Conservation (phyloP, 2,888 invertebrate species). For the Lasioglossum zephyrum region DNA sequence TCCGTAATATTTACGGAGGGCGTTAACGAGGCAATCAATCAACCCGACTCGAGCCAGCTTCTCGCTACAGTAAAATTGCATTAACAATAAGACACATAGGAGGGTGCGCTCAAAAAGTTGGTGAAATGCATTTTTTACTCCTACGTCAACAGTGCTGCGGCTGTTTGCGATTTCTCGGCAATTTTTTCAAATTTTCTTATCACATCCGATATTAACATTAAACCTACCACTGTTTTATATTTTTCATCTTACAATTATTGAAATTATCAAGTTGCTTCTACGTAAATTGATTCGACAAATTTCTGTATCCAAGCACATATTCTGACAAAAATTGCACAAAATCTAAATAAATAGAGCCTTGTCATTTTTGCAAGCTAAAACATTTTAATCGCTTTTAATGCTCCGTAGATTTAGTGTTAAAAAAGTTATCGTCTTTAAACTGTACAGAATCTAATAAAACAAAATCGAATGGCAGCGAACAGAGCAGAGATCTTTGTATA, state of each 20-base stretch:
- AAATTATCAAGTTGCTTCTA: too few relatives aligned
- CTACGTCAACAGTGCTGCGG: not conserved
- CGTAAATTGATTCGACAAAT: too few relatives aligned
- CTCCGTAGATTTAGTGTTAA: too few relatives aligned
- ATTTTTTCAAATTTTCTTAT: too few relatives aligned
- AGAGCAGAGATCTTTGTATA: not conserved
- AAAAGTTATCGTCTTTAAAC: not conserved
- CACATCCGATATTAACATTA: too few relatives aligned
- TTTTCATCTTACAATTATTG: too few relatives aligned
- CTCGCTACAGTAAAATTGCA: conserved; percentile 6
- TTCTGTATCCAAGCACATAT: too few relatives aligned
- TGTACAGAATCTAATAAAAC: not conserved
- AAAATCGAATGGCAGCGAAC: not conserved
- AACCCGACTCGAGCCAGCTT: not conserved
- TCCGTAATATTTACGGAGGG: conserved; percentile 5
- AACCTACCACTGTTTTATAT: too few relatives aligned
- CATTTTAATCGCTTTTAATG: too few relatives aligned
- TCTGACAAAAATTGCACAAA: too few relatives aligned
- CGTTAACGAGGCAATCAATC: conserved; percentile 14
- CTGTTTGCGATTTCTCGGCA: conserved; percentile 17
- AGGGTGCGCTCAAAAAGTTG: not conserved
- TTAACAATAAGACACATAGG: not conserved
- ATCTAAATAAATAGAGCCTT: too few relatives aligned
- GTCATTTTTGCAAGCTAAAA: too few relatives aligned
- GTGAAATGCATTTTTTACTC: not conserved